Percentiles rank a stretch among this genome's conserved stretches.
These are phyloP conservation scores for Thamnophis sirtalis DNA, from an alignment of 2,113 vertebrate species.

Conservation along the genomic window DNA sequence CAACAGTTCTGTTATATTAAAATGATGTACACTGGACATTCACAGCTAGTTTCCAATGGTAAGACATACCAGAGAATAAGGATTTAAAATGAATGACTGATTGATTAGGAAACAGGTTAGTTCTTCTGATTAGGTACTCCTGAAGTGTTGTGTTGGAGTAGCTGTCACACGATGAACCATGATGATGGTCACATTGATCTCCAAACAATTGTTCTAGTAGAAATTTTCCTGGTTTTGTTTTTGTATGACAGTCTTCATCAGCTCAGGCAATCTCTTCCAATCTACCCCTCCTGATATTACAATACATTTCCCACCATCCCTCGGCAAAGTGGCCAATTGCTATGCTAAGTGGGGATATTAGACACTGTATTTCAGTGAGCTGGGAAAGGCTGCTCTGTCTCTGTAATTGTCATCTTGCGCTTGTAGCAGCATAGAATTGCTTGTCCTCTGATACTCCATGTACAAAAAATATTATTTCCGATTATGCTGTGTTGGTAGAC, in stretches of 20 bases:
- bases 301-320: neutral
- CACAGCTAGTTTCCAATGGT: no score
- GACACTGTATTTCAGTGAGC: neutral
- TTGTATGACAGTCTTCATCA: neutral
- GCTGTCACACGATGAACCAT: neutral
- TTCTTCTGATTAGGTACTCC: neutral
- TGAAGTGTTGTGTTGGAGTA: neutral
- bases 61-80: neutral
- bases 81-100: neutral
- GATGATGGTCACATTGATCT: neutral
- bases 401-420: neutral
- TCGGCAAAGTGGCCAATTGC: neutral
- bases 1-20: neutral
- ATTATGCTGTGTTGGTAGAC: conserved; percentile 39
- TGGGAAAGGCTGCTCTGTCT: neutral
- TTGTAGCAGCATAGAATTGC: conserved; percentile 32
- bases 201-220: neutral
- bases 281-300: neutral
- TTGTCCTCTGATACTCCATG: conserved; percentile 17
- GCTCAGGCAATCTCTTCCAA: neutral
- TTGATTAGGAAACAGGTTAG: neutral
- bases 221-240: conserved; percentile 38
- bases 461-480: conserved; percentile 62
- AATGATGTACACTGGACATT: no score
- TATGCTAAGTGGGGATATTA: neutral